Evolutionary conservation across 2,113 vertebrate genomes (phyloP).

Genomic region (Galeopterus variegatus): DNA sequence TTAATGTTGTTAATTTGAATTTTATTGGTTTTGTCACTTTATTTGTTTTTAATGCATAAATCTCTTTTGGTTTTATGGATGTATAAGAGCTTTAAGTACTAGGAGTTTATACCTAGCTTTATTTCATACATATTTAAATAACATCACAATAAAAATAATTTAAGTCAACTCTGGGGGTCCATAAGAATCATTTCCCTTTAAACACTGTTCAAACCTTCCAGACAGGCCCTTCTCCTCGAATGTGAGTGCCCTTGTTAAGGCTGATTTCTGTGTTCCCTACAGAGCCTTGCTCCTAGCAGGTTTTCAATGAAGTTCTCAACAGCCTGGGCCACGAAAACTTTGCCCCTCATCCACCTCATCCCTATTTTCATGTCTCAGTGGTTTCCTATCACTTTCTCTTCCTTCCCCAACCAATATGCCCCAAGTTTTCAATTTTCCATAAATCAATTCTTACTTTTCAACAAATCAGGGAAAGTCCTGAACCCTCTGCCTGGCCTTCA

Average conservation of each 20-base stretch:
- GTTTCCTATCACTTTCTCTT: background rate
- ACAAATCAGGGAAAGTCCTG: background rate
- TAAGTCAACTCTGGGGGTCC: background rate
- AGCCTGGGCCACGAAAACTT: background rate
- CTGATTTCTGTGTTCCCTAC: accelerated
- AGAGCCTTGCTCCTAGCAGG: background rate
- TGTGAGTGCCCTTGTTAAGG: background rate
- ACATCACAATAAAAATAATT: conserved; percentile 52
- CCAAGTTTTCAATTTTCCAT: background rate
- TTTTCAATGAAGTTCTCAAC: background rate
- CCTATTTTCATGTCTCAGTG: background rate
- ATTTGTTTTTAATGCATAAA: conserved; percentile 48
- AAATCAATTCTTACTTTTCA: background rate
- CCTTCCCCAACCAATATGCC: background rate
- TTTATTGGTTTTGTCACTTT: conserved; percentile 60
- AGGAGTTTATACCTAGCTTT: conserved; percentile 5
- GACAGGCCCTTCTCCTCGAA: background rate
- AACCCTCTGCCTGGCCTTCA: background rate
- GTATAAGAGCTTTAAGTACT: background rate
- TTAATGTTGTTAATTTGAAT: conserved; percentile 54
- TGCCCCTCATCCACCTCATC: background rate
- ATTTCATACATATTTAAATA: conserved; percentile 64
- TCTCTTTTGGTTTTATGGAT: conserved; percentile 20
- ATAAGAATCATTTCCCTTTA: background rate
- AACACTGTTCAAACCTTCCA: background rate